Evolutionary conservation across 2,113 vertebrate species (phyloP), one percentile per base, ranked within the genome.

Genomic region (Gallinago undulata): DNA sequence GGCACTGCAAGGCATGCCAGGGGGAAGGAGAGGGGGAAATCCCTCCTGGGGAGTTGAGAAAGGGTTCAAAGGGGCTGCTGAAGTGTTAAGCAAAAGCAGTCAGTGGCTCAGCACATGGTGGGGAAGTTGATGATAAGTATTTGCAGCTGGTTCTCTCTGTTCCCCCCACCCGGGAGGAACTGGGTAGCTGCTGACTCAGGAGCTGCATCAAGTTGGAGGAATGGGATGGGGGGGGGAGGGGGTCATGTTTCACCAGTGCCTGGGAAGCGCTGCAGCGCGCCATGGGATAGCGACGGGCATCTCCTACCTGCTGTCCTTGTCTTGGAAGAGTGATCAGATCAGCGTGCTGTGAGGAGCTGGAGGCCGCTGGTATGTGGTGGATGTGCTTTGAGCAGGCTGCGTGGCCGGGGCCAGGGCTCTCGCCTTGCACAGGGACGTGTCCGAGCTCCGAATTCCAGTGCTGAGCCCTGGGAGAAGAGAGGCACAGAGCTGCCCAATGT

Each of bases 121-220:
- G 81, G 82, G 93, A 96, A 91, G 94, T 90, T 2, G 10, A 48
- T 62, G 89, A 43, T 84, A 93, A 96, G 80, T 53, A 16, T 67
- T 85, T 89, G 89, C 93, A 94, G 94, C 89, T 93, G 95, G 84
- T 82, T 89, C 47, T 53, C 24, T 31, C 30, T 77, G 47, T 43
- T 57, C 25, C 62, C 19, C 55, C 56, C 30, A 7, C 69, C 33
- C 33, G 1, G 30, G 60, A 91, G 95, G 89, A 88, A 70, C 93
- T 50, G 64, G n/a, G 51, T 1, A 11, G 56, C 68, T 95, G 91
- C 91, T 96, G 94, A 87, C 80, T 94, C 94, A 81, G 91, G 86
- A 68, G 64, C 41, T 70, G 51, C 76, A 41, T 45, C 63, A 10
- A 55, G 56, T 11, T 2, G 1, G 39, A 80, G 92, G 64, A 84